These are phyloP conservation scores for Python bivittatus DNA, from an alignment of 2,113 vertebrate genomes.

Conservation along the genomic window DNA sequence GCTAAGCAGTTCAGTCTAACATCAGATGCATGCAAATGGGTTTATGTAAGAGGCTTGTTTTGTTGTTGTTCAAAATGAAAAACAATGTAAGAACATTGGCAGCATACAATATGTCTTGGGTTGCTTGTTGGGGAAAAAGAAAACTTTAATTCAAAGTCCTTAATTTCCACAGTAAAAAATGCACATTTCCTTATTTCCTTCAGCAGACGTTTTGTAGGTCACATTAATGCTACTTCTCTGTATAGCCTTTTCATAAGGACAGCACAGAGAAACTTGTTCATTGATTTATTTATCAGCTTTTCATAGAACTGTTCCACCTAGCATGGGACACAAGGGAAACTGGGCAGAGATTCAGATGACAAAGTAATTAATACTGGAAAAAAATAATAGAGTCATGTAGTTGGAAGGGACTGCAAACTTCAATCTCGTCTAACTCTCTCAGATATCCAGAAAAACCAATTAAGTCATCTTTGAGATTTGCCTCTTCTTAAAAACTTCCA, in stretches of 20 bases:
- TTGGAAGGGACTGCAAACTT: neutral
- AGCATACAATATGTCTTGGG: neutral
- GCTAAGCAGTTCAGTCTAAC: conserved; percentile 34
- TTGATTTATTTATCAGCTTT: neutral
- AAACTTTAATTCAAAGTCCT: conserved; percentile 14
- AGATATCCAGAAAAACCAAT: neutral
- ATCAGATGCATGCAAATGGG: conserved; percentile 50
- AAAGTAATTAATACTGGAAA: neutral
- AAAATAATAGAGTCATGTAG: neutral
- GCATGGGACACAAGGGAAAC: neutral
- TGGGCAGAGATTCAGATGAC: neutral
- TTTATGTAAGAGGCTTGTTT: conserved; percentile 37
- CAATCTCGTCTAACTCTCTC: neutral
- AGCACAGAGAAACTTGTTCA: neutral
- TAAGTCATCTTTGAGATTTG: neutral
- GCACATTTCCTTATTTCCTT: conserved; percentile 14
- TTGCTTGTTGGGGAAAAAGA: conserved; percentile 5
- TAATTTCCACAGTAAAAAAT: conserved; percentile 10
- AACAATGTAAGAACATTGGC: conserved; percentile 26
- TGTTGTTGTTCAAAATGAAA: conserved; percentile 34
- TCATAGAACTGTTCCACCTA: too few relatives aligned
- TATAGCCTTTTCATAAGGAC: neutral
- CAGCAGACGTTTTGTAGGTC: neutral
- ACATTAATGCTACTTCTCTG: neutral
- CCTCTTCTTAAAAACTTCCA: neutral